phyloP scores from a whole-genome alignment of 2,888 invertebrate species.

The Reticulitermes lucifugus region DNA sequence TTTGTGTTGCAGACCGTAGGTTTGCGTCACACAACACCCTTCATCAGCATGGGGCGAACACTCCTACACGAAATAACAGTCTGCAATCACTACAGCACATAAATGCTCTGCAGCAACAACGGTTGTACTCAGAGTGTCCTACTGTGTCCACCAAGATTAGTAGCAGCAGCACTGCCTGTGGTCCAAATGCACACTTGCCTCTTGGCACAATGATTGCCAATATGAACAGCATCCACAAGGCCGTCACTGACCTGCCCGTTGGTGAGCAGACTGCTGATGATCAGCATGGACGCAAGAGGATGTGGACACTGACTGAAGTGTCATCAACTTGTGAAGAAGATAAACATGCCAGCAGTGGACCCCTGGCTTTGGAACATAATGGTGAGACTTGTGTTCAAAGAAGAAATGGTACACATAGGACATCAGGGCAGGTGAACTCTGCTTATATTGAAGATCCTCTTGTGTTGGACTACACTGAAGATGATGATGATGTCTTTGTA shows the following conservation, averaged over 20 bases:
- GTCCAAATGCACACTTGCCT: neutral
- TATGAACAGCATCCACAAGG: constrained; percentile 21
- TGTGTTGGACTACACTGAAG: neutral
- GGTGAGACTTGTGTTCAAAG: neutral
- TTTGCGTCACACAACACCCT: constrained; percentile 16
- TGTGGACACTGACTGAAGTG: constrained; percentile 51
- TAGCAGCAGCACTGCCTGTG: neutral
- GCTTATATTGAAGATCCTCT: constrained; percentile 28
- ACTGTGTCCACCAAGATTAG: neutral
- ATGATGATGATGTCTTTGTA: constrained; percentile 27
- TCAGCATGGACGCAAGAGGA: constrained; percentile 24
- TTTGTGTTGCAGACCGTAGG: constrained; percentile 20
- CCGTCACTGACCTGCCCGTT: neutral
- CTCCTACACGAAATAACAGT: constrained; percentile 45
- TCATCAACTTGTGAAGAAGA: constrained; percentile 50
- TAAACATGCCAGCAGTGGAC: neutral
- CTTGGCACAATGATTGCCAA: constrained; percentile 31
- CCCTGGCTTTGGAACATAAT: neutral
- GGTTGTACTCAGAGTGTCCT: neutral
- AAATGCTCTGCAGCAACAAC: neutral
- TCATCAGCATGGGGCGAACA: constrained; percentile 8
- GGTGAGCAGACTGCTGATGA: neutral
- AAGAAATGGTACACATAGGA: neutral
- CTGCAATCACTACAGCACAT: constrained; percentile 43
- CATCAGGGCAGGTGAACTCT: constrained; percentile 30